Conservation (phyloP, 2,113 vertebrate species). For the Chauna torquata region DNA sequence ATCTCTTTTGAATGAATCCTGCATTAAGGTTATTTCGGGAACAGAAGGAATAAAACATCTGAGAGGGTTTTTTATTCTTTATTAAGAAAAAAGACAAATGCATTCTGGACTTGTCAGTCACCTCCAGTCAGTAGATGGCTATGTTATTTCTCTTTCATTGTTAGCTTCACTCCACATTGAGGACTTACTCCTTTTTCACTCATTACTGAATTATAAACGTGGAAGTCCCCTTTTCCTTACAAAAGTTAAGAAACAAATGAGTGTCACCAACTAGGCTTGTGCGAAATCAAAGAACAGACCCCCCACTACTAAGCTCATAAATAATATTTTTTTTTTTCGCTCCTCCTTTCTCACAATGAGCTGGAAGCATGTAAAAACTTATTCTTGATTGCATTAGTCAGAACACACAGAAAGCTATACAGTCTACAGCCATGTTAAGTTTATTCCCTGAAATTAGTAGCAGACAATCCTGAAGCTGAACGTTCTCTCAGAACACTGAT, state of each 20-base stretch:
- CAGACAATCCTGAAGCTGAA: background rate
- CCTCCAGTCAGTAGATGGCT: background rate
- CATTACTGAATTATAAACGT: background rate
- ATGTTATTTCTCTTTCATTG: background rate
- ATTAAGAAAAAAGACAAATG: background rate
- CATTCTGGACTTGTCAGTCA: background rate
- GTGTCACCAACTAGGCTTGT: rapidly evolving
- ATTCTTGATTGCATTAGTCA: background rate
- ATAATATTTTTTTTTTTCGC: background rate
- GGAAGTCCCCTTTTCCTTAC: background rate
- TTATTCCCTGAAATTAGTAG: background rate
- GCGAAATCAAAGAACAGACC: background rate
- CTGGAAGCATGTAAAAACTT: background rate
- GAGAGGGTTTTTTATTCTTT: background rate
- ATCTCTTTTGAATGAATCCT: background rate
- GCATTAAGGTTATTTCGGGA: background rate
- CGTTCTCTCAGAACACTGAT: background rate
- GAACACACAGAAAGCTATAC: background rate
- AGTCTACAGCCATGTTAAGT: background rate
- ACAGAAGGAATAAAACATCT: background rate
- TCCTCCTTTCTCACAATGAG: background rate
- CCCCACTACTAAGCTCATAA: background rate
- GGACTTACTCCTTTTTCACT: background rate
- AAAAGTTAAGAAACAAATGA: background rate
- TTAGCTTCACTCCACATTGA: background rate